Evolutionary conservation across 2,113 vertebrate species (phyloP), one percentile per base, ranked within the genome.

Genomic region (Lipophrys pholis): DNA sequence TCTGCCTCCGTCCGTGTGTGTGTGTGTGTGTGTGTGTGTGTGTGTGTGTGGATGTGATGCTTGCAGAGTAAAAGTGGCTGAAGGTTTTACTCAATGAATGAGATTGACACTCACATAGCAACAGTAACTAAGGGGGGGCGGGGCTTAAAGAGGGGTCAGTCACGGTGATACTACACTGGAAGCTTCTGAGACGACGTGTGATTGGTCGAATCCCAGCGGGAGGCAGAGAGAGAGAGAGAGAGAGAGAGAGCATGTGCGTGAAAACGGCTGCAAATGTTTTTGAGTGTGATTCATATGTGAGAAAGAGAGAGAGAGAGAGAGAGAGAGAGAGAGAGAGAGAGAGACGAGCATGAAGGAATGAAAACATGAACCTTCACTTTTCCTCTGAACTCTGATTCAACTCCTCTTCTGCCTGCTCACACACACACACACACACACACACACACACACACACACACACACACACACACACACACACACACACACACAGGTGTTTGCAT

Each of bases 311-410:
- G 2, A 61, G 11, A 17, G 7, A 66, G 85, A 84, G 73, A 84
- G 62, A 80, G 6, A 67, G 2, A 61, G 11, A 17, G 7, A 66
- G 51, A 8, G 67, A 55, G 54, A 38, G 56, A 73, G 60, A 51
- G 78, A 84, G 70, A 81, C 65, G 73, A 79, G 87, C 83, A 85
- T 82, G 82, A 90, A 86, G 85, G 81, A 82, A 87, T 63, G 53
- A 85, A 85, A 84, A 81, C 78, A 87, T 70, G 87, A 88, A 86
- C 76, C 79, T 83, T 89, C 71, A 84, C 80, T 84, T 86, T 87
- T 78, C 69, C 49, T 63, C 54, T 91, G 86, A 91, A 89, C 90
- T 90, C 81, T 62, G 80, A 51, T 78, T 89, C 68, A 88, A 84
- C 89, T 79, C 70, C 52, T 72, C 72, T 54, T 30, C 59, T 69